phyloP scores from a whole-genome alignment of 2,113 vertebrate genomes.

The Ceyx margarethae region DNA sequence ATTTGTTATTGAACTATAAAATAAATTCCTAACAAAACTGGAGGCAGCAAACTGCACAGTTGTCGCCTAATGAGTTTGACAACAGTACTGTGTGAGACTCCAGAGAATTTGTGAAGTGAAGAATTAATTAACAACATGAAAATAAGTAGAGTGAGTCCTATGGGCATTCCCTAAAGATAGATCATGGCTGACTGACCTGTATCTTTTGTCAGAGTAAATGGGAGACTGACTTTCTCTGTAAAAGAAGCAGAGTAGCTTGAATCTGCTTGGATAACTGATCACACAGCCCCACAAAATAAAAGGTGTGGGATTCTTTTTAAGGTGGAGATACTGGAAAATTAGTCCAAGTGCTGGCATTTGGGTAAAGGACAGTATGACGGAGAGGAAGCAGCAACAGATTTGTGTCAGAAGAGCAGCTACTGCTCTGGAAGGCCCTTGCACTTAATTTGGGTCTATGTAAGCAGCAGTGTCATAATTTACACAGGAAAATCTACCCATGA shows the following conservation, averaged over 20 bases:
- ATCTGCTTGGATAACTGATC: background rate
- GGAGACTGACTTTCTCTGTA: background rate
- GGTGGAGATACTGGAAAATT: background rate
- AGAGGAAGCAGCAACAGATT: background rate
- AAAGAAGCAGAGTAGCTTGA: background rate
- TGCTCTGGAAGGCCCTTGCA: background rate
- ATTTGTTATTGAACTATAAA: background rate
- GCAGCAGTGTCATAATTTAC: background rate
- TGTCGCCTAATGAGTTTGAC: conserved; percentile 4
- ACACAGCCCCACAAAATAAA: background rate
- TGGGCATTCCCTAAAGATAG: background rate
- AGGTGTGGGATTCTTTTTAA: background rate
- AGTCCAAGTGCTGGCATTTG: background rate
- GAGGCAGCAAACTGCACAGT: background rate
- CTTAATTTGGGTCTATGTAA: background rate
- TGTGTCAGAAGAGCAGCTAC: background rate
- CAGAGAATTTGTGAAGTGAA: background rate
- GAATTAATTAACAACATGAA: conserved; percentile 42
- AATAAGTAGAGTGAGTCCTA: background rate
- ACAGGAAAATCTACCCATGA: background rate
- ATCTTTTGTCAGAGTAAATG: background rate
- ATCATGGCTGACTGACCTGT: background rate
- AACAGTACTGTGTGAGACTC: background rate
- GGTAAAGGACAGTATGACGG: background rate
- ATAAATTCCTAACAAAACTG: background rate